These are phyloP conservation scores for Acanthisitta chloris DNA, from an alignment of 2,113 vertebrate genomes.

Conservation along the genomic window DNA sequence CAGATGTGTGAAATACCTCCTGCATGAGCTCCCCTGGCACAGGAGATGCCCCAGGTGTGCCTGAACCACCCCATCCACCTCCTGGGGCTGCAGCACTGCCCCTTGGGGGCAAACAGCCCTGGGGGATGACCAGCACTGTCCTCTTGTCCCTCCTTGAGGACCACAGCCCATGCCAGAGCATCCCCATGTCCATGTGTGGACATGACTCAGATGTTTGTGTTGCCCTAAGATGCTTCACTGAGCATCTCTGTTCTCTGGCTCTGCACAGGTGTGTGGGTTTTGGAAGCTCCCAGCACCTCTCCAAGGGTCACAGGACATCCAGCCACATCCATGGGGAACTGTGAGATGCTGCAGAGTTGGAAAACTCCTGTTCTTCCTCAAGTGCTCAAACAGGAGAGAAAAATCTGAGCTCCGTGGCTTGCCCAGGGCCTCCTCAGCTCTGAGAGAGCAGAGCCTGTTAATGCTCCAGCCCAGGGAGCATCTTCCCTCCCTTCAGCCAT, in stretches of 20 bases:
- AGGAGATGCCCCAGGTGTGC: not conserved
- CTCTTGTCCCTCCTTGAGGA: not conserved
- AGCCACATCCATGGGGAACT: rapidly evolving
- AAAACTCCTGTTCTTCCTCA: not conserved
- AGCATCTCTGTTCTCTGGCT: rapidly evolving
- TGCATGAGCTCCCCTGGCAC: not conserved
- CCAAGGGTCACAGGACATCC: not conserved
- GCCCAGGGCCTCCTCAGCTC: not conserved
- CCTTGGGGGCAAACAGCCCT: rapidly evolving
- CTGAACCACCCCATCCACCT: not conserved
- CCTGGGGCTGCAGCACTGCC: not conserved
- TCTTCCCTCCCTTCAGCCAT: not conserved
- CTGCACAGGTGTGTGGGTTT: rapidly evolving
- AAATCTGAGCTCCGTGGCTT: rapidly evolving
- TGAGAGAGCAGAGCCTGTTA: not conserved
- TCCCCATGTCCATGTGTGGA: rapidly evolving
- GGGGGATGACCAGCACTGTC: not conserved
- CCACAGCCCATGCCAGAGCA: rapidly evolving
- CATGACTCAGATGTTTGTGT: rapidly evolving
- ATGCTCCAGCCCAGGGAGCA: not conserved
- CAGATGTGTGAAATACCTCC: rapidly evolving
- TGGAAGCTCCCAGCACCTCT: not conserved
- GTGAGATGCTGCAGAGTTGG: rapidly evolving
- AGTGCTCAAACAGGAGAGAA: not conserved
- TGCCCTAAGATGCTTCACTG: rapidly evolving